Evolutionary conservation across 2,113 vertebrate genomes (phyloP).

Genomic region (Daboia siamensis): DNA sequence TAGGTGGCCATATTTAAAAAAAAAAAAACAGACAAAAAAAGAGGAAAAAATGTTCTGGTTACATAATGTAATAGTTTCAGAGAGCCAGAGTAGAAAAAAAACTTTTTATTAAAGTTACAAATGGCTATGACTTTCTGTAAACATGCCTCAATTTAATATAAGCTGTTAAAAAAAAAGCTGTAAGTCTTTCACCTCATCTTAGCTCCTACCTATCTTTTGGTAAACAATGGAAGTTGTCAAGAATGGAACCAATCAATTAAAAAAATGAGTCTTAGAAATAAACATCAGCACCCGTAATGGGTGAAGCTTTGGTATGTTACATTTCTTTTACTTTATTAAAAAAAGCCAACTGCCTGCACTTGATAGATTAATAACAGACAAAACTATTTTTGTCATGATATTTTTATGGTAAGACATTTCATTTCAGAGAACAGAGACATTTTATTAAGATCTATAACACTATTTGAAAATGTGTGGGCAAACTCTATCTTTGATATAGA

Average conservation of each 20-base stretch:
- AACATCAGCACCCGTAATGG: background rate
- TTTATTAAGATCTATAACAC: constrained; percentile 10
- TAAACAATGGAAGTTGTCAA: background rate
- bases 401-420: constrained; percentile 11
- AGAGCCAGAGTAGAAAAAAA: background rate
- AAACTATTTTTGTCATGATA: background rate
- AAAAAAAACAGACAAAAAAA: background rate
- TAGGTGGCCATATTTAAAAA: background rate
- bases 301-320: constrained; percentile 2
- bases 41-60: background rate
- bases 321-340: constrained; percentile 23
- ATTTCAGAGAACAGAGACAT: constrained; percentile 33
- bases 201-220: background rate
- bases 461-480: constrained; percentile 34
- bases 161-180: background rate
- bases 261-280: constrained; percentile 2
- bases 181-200: background rate
- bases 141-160: background rate
- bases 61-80: background rate
- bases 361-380: constrained; percentile 30
- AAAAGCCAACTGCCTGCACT: background rate
- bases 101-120: background rate
- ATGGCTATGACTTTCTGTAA: background rate
- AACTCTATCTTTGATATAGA: constrained; percentile 26
- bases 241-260: constrained; percentile 5